Base-by-base conservation (phyloP, 1,140 invertebrate genomes). In the Trachymyrmex septentrionalis region DNA sequence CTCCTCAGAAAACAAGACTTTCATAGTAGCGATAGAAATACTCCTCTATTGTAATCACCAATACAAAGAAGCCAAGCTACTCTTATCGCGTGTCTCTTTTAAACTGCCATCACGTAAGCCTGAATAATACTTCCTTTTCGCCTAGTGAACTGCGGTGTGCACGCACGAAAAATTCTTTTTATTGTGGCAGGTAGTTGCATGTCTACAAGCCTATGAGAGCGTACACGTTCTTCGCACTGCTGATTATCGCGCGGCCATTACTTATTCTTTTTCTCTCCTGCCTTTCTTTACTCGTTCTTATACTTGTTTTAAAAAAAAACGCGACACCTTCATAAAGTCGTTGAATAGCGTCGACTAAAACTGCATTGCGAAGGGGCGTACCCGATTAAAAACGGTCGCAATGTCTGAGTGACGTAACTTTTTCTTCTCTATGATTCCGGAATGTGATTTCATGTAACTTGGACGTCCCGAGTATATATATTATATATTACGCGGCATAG, bases 121-220 rank as follows among this genome's bases (percentile, higher is more conserved):
- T 81, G 67, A 81, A 82, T 61, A 72, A 72, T 72, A 82, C 53
- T 82, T 82, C 67, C 67, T 82, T 44, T 24, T 61, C 19, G 38
- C 16, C 19, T 24, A 63, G 59, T 48, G 57, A 38, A 38, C 55
- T 38, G 53, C 67, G 24, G 19, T 21, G 6, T 30, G 67, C 80
- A 82, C 80, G 80, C 80, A 82, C 53, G 80, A 72, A 72, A 82
- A 82, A 82, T 82, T 66, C 67, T 72, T 82, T 73, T 82, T 82
- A 82, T 73, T 82, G 80, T 14, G 38, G 50, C 27, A 59, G 55
- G 66, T 14, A 57, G 50, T 82, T 82, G 80, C 80, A 82, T 82
- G 80, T 72, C 80, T 73, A 59, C 53, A 57, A 81, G 50, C 14
- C 30, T 57, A 72, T 12, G 24, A 30, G 53, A 48, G 61, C 76